A percentile compares a stretch with the other conserved stretches of the same genome.
Conservation (phyloP, 2,797 vertebrate species). For the Odontamblyopus lacepedii region DNA sequence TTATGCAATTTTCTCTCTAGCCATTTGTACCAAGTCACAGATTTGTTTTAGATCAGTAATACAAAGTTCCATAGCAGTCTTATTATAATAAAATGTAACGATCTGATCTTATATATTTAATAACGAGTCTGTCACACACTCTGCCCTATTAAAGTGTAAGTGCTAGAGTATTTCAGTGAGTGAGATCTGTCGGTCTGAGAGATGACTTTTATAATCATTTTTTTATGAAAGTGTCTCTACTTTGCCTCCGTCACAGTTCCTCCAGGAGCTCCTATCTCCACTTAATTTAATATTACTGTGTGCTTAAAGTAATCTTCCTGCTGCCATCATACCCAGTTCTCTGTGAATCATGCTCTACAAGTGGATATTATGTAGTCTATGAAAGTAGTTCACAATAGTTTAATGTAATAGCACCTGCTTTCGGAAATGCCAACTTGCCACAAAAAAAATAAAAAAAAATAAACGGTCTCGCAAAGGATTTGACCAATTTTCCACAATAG, state of each 20-base stretch:
- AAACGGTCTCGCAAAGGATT: background rate
- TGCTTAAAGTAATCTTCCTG: conserved; percentile 18
- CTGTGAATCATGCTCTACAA: conserved; percentile 4
- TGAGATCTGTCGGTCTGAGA: conserved; percentile 19
- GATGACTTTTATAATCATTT: conserved; percentile 34
- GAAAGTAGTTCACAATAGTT: background rate
- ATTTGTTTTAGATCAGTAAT: background rate
- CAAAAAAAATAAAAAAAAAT: background rate
- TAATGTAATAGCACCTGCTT: background rate
- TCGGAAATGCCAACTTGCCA: background rate
- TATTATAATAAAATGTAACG: background rate
- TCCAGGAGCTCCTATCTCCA: conserved; percentile 13
- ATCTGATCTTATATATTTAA: background rate
- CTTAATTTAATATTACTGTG: conserved; percentile 25
- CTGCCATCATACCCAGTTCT: conserved; percentile 21
- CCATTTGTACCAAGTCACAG: background rate
- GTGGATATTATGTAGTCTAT: background rate
- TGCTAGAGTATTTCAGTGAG: background rate
- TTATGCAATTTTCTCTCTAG: background rate
- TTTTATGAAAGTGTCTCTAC: conserved; percentile 10
- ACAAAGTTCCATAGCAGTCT: background rate
- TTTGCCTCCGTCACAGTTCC: background rate
- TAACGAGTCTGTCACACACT: background rate
- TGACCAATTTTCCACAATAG: background rate
- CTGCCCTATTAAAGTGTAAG: background rate